Percentiles rank a stretch among this genome's conserved stretches.
These are phyloP conservation scores for Lithophane semibrunnea DNA, from an alignment of 2,888 invertebrate species.

Conservation along the genomic window DNA sequence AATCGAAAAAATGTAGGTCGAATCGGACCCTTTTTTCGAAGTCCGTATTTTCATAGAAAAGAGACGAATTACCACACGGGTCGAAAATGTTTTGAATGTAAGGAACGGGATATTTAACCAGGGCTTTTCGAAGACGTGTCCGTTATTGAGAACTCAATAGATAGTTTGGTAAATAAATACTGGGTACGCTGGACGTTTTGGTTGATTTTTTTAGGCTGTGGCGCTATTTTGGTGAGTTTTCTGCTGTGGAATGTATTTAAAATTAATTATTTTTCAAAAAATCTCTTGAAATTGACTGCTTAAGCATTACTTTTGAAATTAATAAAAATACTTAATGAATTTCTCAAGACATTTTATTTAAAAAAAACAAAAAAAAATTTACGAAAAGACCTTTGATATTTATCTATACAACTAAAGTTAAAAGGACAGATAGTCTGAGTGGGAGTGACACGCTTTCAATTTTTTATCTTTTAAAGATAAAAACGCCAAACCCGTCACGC, in stretches of 20 bases:
- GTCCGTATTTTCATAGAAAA: constrained; percentile 54
- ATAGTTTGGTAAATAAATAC: constrained; percentile 43
- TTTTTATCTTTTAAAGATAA: constrained; percentile 38
- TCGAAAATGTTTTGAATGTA: constrained; percentile 65
- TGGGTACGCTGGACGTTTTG: background rate
- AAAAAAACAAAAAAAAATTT: background rate
- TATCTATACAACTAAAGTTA: constrained; percentile 12
- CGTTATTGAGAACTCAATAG: constrained; percentile 33
- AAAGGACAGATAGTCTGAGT: constrained; percentile 1
- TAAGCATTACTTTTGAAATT: too few relatives aligned
- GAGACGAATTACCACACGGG: constrained; percentile 33
- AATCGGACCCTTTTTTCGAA: constrained; percentile 19
- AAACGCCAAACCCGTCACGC: constrained; percentile 17
- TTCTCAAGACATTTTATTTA: background rate
- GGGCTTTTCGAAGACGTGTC: constrained; percentile 41
- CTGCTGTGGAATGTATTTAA: background rate
- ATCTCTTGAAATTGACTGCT: background rate
- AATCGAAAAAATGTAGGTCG: constrained; percentile 50
- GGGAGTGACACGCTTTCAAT: constrained; percentile 21
- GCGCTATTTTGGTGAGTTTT: background rate
- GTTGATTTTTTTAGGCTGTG: constrained; percentile 5
- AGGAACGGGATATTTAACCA: constrained; percentile 71
- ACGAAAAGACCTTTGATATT: constrained; percentile 7
- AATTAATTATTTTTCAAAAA: too few relatives aligned
- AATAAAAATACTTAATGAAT: too few relatives aligned